Base-by-base conservation (phyloP, 2,888 invertebrate species). In the Autographa pulchrina region DNA sequence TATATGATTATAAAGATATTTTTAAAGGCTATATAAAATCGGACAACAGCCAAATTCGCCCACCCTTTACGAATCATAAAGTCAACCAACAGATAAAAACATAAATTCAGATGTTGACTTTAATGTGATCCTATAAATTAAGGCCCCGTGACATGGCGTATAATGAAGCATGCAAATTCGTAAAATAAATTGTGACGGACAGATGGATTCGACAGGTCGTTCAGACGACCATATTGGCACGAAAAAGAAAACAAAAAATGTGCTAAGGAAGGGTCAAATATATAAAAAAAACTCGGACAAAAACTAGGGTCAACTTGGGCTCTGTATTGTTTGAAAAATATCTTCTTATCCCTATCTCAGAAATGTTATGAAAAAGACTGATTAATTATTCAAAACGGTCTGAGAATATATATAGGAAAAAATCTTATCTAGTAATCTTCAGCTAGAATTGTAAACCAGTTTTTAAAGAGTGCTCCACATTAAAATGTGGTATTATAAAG, bases 401-500 rank as follows among this genome's bases (percentile, higher is more conserved):
- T 43, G 14, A 5, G 43, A 43, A 48, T n/a, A 48, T n/a, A 48
- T 48, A n/a, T 7, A n/a, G n/a, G n/a, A 48, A 48, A n/a, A 48
- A 48, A 48, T n/a, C 48, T n/a, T n/a, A 14, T n/a, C 48, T 16
- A 43, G 16, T 35, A 43, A 16, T 6, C 43, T 43, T 4, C 43
- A 16, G 3, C 2, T 6, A 14, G 43, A 43, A 43, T 43, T 5
- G 43, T 43, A 54, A 11, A 6, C 54, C 54, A 8, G 54, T 11
- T 13, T 20, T 56, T 13, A 25, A 56, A 56, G 14, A 38, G 60
- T 32, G 18, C 38, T 25, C 35, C 13, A 35, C 31, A 31, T 62
- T 79, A 63, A 20, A 52, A 54, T 35, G 32, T 5, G 41, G 58
- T 13, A 20, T 65, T 60, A 35, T 62, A 6, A 59, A 66, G 62